A percentile compares a stretch with the other conserved stretches of the same genome.
Evolutionary conservation across 2,113 vertebrate species (phyloP).

Genomic region (Scomber japonicus): DNA sequence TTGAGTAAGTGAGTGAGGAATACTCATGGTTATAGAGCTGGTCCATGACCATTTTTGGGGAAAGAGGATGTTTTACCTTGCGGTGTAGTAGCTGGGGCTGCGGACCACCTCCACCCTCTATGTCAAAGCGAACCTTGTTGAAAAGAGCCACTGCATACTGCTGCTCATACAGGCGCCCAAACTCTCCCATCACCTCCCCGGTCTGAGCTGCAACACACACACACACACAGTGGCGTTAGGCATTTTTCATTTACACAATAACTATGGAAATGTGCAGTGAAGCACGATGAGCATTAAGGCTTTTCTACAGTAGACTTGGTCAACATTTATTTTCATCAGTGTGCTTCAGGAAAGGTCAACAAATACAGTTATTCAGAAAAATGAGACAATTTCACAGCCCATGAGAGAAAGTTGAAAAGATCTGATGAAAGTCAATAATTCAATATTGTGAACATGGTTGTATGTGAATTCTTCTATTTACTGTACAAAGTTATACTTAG

Average conservation of each 20-base stretch:
- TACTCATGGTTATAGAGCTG: no score
- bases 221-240: neutral
- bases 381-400: neutral
- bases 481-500: no score
- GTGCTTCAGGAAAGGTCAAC: neutral
- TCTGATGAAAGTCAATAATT: neutral
- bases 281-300: neutral
- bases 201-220: constrained; percentile 86
- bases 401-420: neutral
- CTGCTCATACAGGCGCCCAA: constrained; percentile 88
- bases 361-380: neutral
- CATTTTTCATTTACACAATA: constrained; percentile 1
- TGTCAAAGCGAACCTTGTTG: constrained; percentile 92
- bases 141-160: constrained; percentile 94
- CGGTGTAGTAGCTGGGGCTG: constrained; percentile 94
- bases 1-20: no score
- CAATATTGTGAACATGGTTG: neutral
- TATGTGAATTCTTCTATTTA: neutral
- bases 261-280: neutral
- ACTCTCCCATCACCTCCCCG: constrained; percentile 86
- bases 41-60: neutral
- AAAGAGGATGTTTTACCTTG: constrained; percentile 85
- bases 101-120: constrained; percentile 88
- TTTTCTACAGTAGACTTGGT: neutral
- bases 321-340: neutral